phyloP scores from a whole-genome alignment of 2,113 vertebrate genomes.

The Eulacestoma nigropectus region DNA sequence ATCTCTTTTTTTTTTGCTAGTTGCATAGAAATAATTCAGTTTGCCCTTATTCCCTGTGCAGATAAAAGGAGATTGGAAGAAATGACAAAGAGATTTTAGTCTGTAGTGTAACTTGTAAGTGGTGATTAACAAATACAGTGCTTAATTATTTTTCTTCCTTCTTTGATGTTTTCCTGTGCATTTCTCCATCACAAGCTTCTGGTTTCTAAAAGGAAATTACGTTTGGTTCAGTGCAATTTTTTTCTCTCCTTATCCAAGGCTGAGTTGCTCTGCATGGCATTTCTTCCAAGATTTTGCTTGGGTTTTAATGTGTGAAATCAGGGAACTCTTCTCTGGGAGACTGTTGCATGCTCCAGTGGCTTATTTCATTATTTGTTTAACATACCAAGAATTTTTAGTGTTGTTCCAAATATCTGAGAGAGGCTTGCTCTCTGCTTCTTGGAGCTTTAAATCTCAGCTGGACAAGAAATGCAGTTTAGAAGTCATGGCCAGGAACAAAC shows the following conservation, averaged over 20 bases:
- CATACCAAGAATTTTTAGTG: not conserved
- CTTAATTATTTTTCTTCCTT: conserved; percentile 33
- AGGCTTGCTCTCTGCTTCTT: not conserved
- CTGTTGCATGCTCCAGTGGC: not conserved
- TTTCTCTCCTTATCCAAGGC: not conserved
- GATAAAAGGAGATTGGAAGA: not conserved
- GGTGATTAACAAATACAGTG: conserved; percentile 13
- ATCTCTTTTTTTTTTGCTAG: not conserved
- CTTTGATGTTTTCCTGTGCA: not conserved
- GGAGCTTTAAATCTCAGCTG: not conserved
- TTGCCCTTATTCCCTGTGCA: not conserved
- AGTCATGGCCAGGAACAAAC: not conserved
- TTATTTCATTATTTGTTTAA: not conserved
- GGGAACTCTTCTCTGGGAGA: not conserved
- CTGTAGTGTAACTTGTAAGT: not conserved
- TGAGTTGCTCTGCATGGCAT: not conserved
- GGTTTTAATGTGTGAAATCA: not conserved
- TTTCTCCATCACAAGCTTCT: not conserved
- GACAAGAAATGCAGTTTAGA: not conserved
- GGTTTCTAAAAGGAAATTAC: not conserved
- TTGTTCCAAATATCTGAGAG: not conserved
- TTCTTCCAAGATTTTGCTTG: not conserved
- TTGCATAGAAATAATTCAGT: not conserved
- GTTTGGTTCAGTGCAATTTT: conserved; percentile 3
- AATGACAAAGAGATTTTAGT: not conserved